Conservation (phyloP, 2,113 vertebrate genomes). For the Salvelinus sp. region DNA sequence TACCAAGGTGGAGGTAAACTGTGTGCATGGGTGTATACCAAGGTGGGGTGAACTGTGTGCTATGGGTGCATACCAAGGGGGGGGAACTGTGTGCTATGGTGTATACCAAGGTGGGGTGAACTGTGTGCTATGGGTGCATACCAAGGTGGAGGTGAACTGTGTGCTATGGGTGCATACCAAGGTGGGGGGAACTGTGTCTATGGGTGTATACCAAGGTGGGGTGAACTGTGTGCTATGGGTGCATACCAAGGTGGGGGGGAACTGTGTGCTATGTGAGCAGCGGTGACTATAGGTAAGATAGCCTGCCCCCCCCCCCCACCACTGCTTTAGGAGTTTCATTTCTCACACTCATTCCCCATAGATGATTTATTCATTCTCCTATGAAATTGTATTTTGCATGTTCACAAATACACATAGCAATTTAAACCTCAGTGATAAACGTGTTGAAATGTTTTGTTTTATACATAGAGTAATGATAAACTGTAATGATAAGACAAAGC, state of each 20-base stretch:
- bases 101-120: conserved; percentile 57
- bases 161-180: conserved; percentile 54
- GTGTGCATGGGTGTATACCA: conserved; percentile 31
- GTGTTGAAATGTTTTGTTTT: no score
- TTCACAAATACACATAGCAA: not conserved
- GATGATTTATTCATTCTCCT: not conserved
- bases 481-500: not conserved
- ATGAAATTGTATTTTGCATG: not conserved
- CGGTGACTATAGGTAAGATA: conserved; percentile 16
- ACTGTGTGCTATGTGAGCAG: conserved; percentile 33
- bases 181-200: conserved; percentile 51
- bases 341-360: not conserved
- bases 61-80: conserved; percentile 60
- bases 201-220: conserved; percentile 60
- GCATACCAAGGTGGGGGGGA: conserved; percentile 56
- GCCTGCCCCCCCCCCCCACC: not conserved
- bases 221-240: conserved; percentile 39
- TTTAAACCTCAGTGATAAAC: no score
- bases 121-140: conserved; percentile 51
- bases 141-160: conserved; percentile 53
- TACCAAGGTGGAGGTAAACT: conserved; percentile 54
- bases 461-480: not conserved
- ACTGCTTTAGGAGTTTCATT: not conserved
- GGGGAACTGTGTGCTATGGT: conserved; percentile 52
- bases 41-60: conserved; percentile 53